Evolutionary conservation across 2,113 vertebrate genomes (phyloP).

Genomic region (Sander lucioperca): DNA sequence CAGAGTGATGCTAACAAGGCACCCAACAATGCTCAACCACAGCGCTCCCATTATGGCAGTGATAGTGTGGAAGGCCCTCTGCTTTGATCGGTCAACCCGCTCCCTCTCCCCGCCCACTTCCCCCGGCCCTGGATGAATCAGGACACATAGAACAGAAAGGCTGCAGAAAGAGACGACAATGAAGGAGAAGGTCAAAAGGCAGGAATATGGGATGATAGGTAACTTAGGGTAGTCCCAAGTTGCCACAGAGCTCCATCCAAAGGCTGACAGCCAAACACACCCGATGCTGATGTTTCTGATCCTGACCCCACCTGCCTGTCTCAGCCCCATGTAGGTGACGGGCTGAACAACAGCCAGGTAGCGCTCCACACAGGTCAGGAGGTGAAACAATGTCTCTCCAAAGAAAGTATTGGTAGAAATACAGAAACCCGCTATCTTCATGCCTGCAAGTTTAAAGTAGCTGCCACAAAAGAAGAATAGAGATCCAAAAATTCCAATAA

Average conservation of each 20-base stretch:
- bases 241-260: fast-evolving
- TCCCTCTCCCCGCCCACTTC: background rate
- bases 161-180: conserved; percentile 14
- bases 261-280: background rate
- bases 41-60: background rate
- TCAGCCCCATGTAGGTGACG: conserved; percentile 17
- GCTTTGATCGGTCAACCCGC: conserved; percentile 21
- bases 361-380: conserved; percentile 37
- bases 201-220: fast-evolving
- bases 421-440: fast-evolving
- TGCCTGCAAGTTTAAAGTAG: fast-evolving
- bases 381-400: conserved; percentile 8
- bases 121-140: conserved; percentile 1
- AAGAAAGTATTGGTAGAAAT: fast-evolving
- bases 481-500: too few relatives aligned
- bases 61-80: conserved; percentile 34
- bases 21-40: background rate
- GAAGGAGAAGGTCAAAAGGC: fast-evolving
- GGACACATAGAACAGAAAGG: conserved; percentile 30
- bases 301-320: background rate
- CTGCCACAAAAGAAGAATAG: background rate
- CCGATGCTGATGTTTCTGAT: background rate
- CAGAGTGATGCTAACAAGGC: background rate
- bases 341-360: conserved; percentile 29
- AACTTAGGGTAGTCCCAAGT: fast-evolving